Conservation (phyloP, 2,113 vertebrate species). For the Petroica traversi region DNA sequence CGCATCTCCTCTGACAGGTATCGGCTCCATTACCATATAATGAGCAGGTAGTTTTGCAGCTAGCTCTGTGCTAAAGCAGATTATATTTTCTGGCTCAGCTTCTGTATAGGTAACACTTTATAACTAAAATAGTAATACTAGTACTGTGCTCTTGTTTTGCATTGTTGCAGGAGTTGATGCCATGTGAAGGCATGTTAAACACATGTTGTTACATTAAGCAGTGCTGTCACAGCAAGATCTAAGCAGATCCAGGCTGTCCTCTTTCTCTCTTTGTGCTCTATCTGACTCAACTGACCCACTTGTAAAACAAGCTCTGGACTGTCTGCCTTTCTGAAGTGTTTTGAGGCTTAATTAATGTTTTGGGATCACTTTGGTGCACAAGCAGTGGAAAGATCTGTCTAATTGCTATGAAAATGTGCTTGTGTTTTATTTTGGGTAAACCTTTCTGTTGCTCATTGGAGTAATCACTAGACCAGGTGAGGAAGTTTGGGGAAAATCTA, state of each 20-base stretch:
- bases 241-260: neutral
- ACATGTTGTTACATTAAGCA: neutral
- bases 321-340: neutral
- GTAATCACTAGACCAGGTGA: neutral
- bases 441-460: neutral
- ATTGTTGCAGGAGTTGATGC: neutral
- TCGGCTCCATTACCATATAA: neutral
- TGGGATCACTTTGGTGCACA: neutral
- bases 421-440: neutral
- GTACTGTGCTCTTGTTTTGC: neutral
- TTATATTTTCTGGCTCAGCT: neutral
- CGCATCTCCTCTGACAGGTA: neutral
- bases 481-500: neutral
- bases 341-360: neutral
- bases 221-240: neutral
- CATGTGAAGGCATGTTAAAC: neutral
- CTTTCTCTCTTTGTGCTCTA: neutral
- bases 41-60: neutral
- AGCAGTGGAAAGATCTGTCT: neutral
- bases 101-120: neutral
- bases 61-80: neutral
- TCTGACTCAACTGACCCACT: neutral
- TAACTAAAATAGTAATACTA: neutral
- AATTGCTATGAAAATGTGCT: neutral
- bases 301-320: neutral